Base-by-base conservation (phyloP, 2,888 invertebrate genomes). In the Philereme transversata region DNA sequence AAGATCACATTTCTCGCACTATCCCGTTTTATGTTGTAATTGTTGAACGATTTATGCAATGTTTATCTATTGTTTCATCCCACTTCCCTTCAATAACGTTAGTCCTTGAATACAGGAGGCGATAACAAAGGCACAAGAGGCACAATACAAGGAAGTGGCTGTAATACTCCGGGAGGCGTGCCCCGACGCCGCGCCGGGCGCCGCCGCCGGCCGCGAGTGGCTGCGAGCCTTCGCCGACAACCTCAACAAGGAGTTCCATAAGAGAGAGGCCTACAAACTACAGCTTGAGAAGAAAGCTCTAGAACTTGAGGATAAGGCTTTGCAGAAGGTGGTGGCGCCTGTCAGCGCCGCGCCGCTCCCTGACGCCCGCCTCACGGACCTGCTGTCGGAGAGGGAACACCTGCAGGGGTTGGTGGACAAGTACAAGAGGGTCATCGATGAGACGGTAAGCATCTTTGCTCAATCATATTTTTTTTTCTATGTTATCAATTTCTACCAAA, bases 371-470 rank as follows among this genome's bases (percentile, higher is more conserved):
- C 65, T 93, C 64, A 76, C 84, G 53, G 94, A 95, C 43, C 81
- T 95, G 62, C 82, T 87, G 62, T 86, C 92, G 70, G 93, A 95
- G 78, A 95, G 95, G 80, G 92, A 93, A 72, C 94, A 94, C 70
- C 86, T 96, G 70, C 95, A 95, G 75, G 89, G 88, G 47, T 92
- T 94, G 77, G 94, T 95, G 52, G 93, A 93, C 67, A 94, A 96
- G 82, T 96, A 97, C 79, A 95, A 96, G 86, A 94, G 90, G 76
- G 94, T 96, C 71, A 96, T 97, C 67, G 94, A 95, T 70, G 96
- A 96, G 78, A 96, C 96, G 71, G 97, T 97, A 82, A 93, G 48
- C 11, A 11, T 49, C 4, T n/a, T n/a, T n/a, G n/a, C n/a, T n/a
- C n/a, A n/a, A n/a, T n/a, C n/a, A n/a, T n/a, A n/a, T n/a, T n/a